Evolutionary conservation across 2,797 vertebrate species (phyloP), one percentile per base, ranked within the genome.

Genomic region (Gymnoscopelus braueri): DNA sequence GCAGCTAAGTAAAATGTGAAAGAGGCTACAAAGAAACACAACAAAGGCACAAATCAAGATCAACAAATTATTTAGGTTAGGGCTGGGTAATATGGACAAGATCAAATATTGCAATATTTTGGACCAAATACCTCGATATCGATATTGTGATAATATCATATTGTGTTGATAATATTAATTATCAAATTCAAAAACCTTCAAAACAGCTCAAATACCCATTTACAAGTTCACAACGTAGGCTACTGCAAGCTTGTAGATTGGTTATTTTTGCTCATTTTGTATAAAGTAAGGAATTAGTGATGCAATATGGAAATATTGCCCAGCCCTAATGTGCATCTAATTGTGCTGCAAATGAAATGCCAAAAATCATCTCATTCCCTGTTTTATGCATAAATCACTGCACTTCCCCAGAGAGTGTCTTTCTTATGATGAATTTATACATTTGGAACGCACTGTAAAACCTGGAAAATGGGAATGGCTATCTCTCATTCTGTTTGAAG

Each of bases 1-100:
- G 88, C 82, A 23, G 92, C 87, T 90, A 91, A 88, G 82, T 92
- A 93, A 87, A 93, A 92, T 5, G 90, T 92, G 78, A 91, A 91
- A 81, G 90, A 88, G 70, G 91, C 92, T 92, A 93, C 85, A 80
- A 86, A 75, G 74, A 84, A 82, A 85, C 39, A 87, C 76, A 87
- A 48, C 48, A 50, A 72, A 75, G 66, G 80, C 65, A 91, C 35
- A 87, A 67, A 82, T 86, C 58, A 79, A 86, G 71, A 82, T 49
- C 63, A 35, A 67, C 64, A 24, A n/a, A 7, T 73, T 1, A 35
- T 58, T 23, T 72, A 13, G 44, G 60, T 35, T 35, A 35, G 32
- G 5, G 32, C 32, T 35, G 32, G 32, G 32, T 6, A 35, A 35
- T 35, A 35, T 35, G 32, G 32, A 35, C 5, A 6, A 35, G 5